Base-by-base conservation (phyloP, 2,888 invertebrate species). In the Nebria salina region DNA sequence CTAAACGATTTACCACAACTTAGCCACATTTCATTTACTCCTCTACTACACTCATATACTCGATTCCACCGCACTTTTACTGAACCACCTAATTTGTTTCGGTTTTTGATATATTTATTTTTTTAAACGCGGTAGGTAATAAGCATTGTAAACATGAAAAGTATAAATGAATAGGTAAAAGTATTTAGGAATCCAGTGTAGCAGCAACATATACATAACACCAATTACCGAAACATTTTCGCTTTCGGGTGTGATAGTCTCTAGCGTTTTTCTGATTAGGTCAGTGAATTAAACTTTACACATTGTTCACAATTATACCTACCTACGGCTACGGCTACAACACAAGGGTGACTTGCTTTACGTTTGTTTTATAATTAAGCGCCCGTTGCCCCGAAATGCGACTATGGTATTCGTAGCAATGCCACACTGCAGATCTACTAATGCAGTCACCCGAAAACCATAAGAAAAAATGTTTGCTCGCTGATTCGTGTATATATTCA, bases 231-330 rank as follows among this genome's bases (percentile, higher is more conserved):
- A 54, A 54, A 54, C 54, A 54, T 54, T 54, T 54, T 54, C 54
- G 54, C 54, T 8, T 34, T 34, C 34, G 11, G 54, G 54, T 54
- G 54, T 54, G 54, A 54, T 54, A 54, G 54, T 54, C 54, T 70
- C 25, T 70, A 25, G 26, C 41, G 73, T 84, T 84, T 84, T 84
- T 84, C 84, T 84, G 84, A 84, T 84, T 84, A 84, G 84, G 84
- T 84, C 84, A 84, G 84, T 84, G 82, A 84, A 84, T 84, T 84
- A 83, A 83, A 83, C 84, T 84, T 84, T 84, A 84, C 84, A 83
- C 82, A 83, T 83, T 83, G 1, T 54, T 7, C 54, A 54, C 54
- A 54, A 54, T 54, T 54, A 54, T 34, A 34, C 34, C 34, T 34
- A 34, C 34, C 34, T 34, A 34, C 34, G 34, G 34, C 34, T 34